Evolutionary conservation across 2,888 invertebrate species (phyloP).

Genomic region (Acronicta leporina): DNA sequence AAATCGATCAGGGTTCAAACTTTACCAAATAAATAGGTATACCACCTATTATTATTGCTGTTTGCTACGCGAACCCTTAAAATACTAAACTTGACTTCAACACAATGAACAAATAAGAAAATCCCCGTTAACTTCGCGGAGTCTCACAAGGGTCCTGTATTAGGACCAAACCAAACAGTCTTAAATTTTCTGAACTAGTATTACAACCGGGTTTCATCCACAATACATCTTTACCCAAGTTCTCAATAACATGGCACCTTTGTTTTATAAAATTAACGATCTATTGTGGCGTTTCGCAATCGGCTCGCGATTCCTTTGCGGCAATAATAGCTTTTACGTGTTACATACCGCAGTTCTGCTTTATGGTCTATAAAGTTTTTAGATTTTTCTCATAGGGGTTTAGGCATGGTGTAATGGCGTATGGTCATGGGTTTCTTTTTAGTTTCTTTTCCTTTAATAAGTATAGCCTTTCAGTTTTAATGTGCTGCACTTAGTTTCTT

Average conservation of each 20-base stretch:
- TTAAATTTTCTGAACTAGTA: slow-evolving; percentile 3
- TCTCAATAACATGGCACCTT: slow-evolving; percentile 29
- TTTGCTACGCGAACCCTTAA: background rate
- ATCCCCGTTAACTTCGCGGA: slow-evolving; percentile 2
- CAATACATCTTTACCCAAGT: slow-evolving; percentile 19
- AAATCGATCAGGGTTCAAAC: slow-evolving; percentile 9
- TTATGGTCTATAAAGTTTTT: slow-evolving; percentile 22
- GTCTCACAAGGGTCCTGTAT: slow-evolving; percentile 15
- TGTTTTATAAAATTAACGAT: slow-evolving; percentile 46
- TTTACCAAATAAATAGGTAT: slow-evolving; percentile 1
- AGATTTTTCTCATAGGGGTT: slow-evolving; percentile 24
- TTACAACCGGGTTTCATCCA: slow-evolving; percentile 4
- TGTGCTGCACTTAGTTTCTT: background rate
- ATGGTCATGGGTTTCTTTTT: too few relatives aligned
- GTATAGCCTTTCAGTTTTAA: background rate
- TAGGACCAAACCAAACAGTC: slow-evolving; percentile 1
- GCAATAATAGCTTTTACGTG: slow-evolving; percentile 26
- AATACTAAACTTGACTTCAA: slow-evolving; percentile 7
- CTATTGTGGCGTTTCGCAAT: slow-evolving; percentile 43
- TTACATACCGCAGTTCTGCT: slow-evolving; percentile 20
- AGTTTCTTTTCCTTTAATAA: background rate
- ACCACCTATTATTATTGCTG: background rate
- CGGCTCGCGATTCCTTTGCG: slow-evolving; percentile 34
- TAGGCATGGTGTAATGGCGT: background rate
- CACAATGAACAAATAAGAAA: background rate